Evolutionary conservation across 2,797 vertebrate species (phyloP), one percentile per base, ranked within the genome.

Genomic region (Acanthurus lineatus): DNA sequence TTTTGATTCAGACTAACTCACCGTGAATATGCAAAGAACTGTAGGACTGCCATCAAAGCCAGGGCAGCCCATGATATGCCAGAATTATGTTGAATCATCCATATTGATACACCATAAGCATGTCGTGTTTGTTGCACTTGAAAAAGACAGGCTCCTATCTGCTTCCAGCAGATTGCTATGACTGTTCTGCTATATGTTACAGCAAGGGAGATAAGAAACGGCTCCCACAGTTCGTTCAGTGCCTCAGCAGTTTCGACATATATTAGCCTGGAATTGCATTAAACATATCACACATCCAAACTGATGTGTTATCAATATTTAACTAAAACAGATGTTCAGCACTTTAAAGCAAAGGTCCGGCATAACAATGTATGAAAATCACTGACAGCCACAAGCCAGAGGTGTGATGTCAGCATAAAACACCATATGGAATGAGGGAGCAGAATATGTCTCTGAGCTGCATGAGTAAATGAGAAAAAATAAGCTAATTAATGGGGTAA

Each of bases 111-210:
- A 75, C 76, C 74, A 42, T 56, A 68, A 74, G 79, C 76, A 64
- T 77, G 83, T 81, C 82, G 87, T 79, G 86, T 81, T 53, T 84
- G 70, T 87, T 91, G 63, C 82, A 79, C 71, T 79, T 85, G 74
- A 91, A 89, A 86, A 86, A 79, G 70, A 79, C 68, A 67, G 51
- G 77, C 84, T 88, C 63, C 84, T 90, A 92, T 90, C 90, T 86
- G 77, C 83, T 75, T 79, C 78, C 75, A 76, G 6, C 91, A 91
- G 78, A 88, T 71, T 84, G 75, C 74, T 51, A 20, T 65, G 87
- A 83, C 74, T 86, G 63, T 77, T 79, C 76, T 72, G 74, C 64
- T 74, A 67, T 76, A 73, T 57, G 73, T 82, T 81, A 71, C 54
- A 77, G 76, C 32, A 3, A 56, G 76, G 9, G 20, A 85, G 90